Percentiles rank a stretch among this genome's conserved stretches.
Evolutionary conservation across 2,113 vertebrate genomes (phyloP).

Genomic region (Phalacrocorax pelagicus): DNA sequence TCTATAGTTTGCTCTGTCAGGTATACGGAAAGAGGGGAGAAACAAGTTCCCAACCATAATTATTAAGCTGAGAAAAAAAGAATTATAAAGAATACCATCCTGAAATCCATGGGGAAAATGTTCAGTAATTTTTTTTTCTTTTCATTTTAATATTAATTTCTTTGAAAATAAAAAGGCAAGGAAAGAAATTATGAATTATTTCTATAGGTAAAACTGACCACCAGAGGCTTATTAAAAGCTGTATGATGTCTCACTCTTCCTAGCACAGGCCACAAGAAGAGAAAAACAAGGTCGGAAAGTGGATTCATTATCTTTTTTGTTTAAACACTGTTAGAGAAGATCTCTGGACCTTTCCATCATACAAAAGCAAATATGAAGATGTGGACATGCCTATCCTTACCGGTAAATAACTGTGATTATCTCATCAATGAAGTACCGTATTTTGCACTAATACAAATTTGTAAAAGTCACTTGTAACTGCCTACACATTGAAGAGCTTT

Average conservation of each 20-base stretch:
- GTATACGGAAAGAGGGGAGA: neutral
- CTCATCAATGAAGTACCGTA: neutral
- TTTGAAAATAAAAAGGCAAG: neutral
- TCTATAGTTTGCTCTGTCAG: neutral
- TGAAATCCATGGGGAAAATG: neutral
- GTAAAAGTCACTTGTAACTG: neutral
- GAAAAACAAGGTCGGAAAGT: neutral
- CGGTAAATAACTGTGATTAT: neutral
- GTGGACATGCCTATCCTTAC: neutral
- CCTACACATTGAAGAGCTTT: neutral
- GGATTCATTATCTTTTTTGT: neutral
- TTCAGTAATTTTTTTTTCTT: neutral
- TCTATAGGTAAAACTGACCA: neutral
- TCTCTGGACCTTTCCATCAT: neutral
- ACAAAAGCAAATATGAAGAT: neutral
- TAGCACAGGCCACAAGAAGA: neutral
- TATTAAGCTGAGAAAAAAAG: neutral
- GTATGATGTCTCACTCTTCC: neutral
- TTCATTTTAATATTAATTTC: neutral
- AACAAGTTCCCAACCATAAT: neutral
- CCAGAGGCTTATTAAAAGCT: neutral
- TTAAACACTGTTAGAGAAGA: neutral
- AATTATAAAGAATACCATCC: neutral
- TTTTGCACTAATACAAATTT: neutral
- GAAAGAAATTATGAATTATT: neutral